phyloP scores from a whole-genome alignment of 2,888 invertebrate species.

The Sinohyriopsis cumingii region DNA sequence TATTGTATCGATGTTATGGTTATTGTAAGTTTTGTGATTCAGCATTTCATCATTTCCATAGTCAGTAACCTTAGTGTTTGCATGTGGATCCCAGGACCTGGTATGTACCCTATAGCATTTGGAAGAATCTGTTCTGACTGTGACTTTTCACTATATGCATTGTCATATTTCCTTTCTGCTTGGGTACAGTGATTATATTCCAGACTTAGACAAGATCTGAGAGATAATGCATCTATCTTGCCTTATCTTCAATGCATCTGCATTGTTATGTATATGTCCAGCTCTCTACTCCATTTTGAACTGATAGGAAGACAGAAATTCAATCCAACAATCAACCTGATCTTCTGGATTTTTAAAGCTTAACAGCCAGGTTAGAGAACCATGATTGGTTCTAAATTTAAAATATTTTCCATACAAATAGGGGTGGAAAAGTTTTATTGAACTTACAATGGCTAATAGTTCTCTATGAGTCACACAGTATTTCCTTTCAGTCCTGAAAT shows the following conservation, averaged over 20 bases:
- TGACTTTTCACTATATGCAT: constrained; percentile 18
- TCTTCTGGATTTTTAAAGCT: constrained; percentile 24
- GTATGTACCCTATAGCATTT: too few species aligned
- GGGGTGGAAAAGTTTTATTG: constrained; percentile 7
- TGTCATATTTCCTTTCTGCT: constrained; percentile 16
- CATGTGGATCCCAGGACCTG: too few species aligned
- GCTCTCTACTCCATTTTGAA: too few species aligned
- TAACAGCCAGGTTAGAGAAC: constrained; percentile 20
- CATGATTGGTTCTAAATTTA: constrained; percentile 1
- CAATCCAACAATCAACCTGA: constrained; percentile 28
- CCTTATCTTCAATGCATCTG: too few species aligned
- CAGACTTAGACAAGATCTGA: too few species aligned
- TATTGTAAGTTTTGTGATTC: too few species aligned
- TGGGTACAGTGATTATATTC: constrained; percentile 13
- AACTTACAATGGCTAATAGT: constrained; percentile 13
- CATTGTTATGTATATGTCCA: too few species aligned
- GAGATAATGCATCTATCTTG: too few species aligned
- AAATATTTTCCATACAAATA: constrained; percentile 18
- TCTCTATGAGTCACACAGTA: constrained; percentile 27
- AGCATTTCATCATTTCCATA: too few species aligned
- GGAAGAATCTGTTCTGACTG: constrained; percentile 8
- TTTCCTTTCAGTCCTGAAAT: constrained; percentile 17
- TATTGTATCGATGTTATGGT: too few species aligned
- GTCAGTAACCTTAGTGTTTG: too few species aligned
- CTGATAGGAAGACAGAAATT: constrained; percentile 16